Evolutionary conservation across 2,888 invertebrate genomes (phyloP), one percentile per base, ranked within the genome.

Genomic region (Meghimatium bilineatum): DNA sequence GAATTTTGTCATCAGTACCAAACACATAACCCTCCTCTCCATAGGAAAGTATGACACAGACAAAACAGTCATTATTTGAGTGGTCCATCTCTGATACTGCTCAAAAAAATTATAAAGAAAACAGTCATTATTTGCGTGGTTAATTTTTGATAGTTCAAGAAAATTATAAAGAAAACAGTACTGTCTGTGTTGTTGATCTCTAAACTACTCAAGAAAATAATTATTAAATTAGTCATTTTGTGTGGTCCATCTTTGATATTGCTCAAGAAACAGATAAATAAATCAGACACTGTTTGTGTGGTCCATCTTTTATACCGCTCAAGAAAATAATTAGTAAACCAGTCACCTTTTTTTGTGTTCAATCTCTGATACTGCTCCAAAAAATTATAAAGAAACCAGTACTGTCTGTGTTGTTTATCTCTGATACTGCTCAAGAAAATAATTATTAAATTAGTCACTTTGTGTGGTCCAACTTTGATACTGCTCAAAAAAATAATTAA

Each of bases 11-110:
- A 93, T 98, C 97, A 92, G 96, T 96, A 60, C 97, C 97, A 94
- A 97, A 98, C 81, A 98, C 94, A 91, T 96, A 95, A 6, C 97
- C 97, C 89, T 96, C 94, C 93, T 98, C 98, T 52, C 99, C 98
- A 92, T 99, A 98, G 82, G 97, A 96, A 87, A 99, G 94, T 75
- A 98, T 96, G 71, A 96, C 96, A 90, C 98, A 95, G 0, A 97
- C 93, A 88, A 99, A 94, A 91, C 98, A 98, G 93, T 98, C 98
- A 89, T 95, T 95, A 49, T 97, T 95, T 0, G 95, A 95, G 93
- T 98, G 97, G 93, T 98, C 96, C 93, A 95, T 95, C 84, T 95
- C 95, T 26, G 97, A 95, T 88, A 95, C 97, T 96, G 92, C 60
- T 89, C 91, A 52, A n/a, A 23, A 32, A 67, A n/a, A 23, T 8